phyloP scores from a whole-genome alignment of 2,797 vertebrate genomes.

The Xiphorhynchus erythropygius region DNA sequence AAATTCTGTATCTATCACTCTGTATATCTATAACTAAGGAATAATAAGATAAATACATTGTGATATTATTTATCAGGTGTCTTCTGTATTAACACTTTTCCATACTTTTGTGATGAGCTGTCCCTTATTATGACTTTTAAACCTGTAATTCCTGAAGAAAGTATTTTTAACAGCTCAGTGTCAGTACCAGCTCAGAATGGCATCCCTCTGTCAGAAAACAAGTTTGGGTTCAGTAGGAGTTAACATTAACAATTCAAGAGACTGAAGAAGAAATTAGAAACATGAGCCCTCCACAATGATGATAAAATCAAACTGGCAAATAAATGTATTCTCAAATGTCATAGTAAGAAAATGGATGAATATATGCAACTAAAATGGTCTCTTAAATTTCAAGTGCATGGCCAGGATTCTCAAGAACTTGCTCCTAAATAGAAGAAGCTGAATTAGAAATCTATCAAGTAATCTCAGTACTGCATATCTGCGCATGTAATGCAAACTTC shows the following conservation, averaged over 20 bases:
- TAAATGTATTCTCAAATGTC: constrained; percentile 71
- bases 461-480: constrained; percentile 44
- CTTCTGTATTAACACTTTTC: not conserved
- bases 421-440: constrained; percentile 28
- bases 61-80: constrained; percentile 12
- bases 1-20: not conserved
- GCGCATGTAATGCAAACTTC: constrained; percentile 50
- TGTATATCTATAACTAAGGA: not conserved
- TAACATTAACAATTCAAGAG: constrained; percentile 71
- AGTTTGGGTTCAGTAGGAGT: constrained; percentile 64
- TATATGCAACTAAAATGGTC: constrained; percentile 49
- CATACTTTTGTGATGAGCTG: not conserved
- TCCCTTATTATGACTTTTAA: not conserved
- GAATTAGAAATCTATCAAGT: constrained; percentile 62
- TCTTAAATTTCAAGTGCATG: constrained; percentile 61
- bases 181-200: constrained; percentile 8
- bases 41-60: not conserved
- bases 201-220: constrained; percentile 44
- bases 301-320: constrained; percentile 74
- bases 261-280: constrained; percentile 64
- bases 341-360: constrained; percentile 71
- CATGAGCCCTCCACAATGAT: constrained; percentile 54
- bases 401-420: constrained; percentile 57
- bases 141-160: not conserved
- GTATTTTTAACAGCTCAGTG: constrained; percentile 6